Base-by-base conservation (phyloP, 92 coral and sea anemone species). In the Scolanthus callimorphus region DNA sequence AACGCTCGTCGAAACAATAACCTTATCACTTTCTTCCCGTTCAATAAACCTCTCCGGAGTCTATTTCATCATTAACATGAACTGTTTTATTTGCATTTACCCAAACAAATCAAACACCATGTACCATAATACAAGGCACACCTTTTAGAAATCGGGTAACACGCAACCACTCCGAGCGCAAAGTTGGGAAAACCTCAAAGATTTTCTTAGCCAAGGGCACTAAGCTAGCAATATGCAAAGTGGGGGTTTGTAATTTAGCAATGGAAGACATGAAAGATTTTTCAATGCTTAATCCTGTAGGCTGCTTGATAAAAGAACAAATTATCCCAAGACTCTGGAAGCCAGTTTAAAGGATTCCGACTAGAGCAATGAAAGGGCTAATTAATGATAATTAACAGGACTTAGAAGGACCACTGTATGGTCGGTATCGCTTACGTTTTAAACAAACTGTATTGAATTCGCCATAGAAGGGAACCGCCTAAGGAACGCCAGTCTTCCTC, bases 341-440 rank as follows among this genome's bases (percentile, higher is more conserved):
- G 60, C 25, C 52, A 67, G 51, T 39, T 74, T 75, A 83, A 62
- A 83, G 78, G 90, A 63, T 77, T 60, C 90, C 96, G 90, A 78
- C 90, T 29, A 60, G 62, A 63, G 38, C 77, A 76, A 73, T 78
- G 49, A 64, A 66, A 37, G 49, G 44, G 58, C 69, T 83, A 73
- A 83, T 88, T 88, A 83, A 69, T 63, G 64, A 74, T 73, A 59
- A 57, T 78, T 74, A 82, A 74, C 76, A 46, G 63, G 77, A 74
- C 76, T 79, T 55, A 50, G 57, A 20, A 53, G n/a, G 38, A 45
- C 52, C 10, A 9, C 52, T 46, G 41, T 34, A 34, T 11, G 23
- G 23, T 10, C 64, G 29, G 74, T 56, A 41, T 25, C 62, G 27
- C 55, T 45, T 39, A 39, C 29, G 12, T 48, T 20, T 25, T 0